Base-by-base conservation (phyloP, 2,113 vertebrate genomes). In the Anolis sagrei region DNA sequence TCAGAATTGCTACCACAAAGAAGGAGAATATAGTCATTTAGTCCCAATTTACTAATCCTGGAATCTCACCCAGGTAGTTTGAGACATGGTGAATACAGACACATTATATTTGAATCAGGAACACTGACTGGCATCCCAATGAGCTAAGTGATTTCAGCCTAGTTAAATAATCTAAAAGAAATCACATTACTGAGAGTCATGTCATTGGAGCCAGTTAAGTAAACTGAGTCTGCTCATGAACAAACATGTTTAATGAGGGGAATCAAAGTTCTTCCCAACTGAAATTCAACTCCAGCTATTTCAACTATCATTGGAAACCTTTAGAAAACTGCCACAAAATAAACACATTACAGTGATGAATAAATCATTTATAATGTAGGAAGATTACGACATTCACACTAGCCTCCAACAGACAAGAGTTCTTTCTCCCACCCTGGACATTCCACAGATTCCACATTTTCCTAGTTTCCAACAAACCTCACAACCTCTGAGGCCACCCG, bases 61-160 rank as follows among this genome's bases (percentile, higher is more conserved):
- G 36, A 66, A 49, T 49, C 29, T 19, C 23, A 68, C 9, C 49
- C 29, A 48, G 44, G 51, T 23, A 27, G 9, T 7, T n/a, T 66
- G 72, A 83, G 49, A 64, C 27, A 11, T 73, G 51, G 51, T 39
- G 69, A 73, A 73, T 74, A 13, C 14, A 8, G 18, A 16, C 4
- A 44, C 51, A 32, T 34, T 39, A 48, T 75, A 44, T n/a, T 34
- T 64, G 18, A 75, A 75, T 48, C 9, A 72, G 34, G 36, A 7
- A 83, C 19, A 82, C 10, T 73, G 36, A 61, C 2, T 19, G 25
- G 29, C 51, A 62, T 74, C 25, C 34, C 51, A n/a, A 23, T 82
- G 81, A 82, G 32, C 18, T 61, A 75, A 62, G 54, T 83, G 27
- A 75, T 80, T 44, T 80, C 18, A 80, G 16, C 11, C 32, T 76